Evolutionary conservation across 1,140 invertebrate genomes (phyloP), one percentile per base, ranked within the genome.

Genomic region (Caenorhabditis latens): DNA sequence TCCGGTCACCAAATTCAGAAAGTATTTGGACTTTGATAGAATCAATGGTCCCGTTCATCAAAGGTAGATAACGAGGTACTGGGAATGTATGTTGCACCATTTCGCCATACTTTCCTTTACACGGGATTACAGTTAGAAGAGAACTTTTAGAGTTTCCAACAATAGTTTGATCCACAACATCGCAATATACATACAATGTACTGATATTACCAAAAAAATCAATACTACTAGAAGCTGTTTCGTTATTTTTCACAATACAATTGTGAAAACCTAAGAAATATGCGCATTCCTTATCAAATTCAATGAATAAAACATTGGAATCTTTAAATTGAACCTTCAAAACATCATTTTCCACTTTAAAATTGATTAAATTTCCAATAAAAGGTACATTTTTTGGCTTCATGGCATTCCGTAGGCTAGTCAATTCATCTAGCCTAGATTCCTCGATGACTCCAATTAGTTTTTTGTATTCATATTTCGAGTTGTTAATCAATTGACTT

Each of bases 251-350:
- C 55, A 58, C 55, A 19, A 58, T 58, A 58, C 55, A 58, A 19
- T 58, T 58, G 13, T 58, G 55, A n/a, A 58, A 58, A 16, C 55
- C 55, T 58, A 58, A 58, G 19, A 58, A 58, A n/a, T 58, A 58
- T n/a, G 55, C 55, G 9, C 55, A 58, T 4, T 58, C 55, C 55
- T 58, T 58, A n/a, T 58, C 55, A n/a, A 58, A 58, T 58, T 58
- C 55, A 6, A 58, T 7, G 19, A 58, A 58, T 19, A 7, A 11
- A 58, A 58, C 19, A 19, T 58, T 19, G 6, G 55, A 58, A 58
- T n/a, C 19, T 58, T 58, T 14, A 19, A 58, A 58, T 16, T 7
- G 13, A 16, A 58, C 14, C 6, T 19, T 11, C n/a, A 58, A 58
- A 58, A 58, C 14, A 58, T 58, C 55, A 58, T 58, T 58, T n/a